Conservation (phyloP, 1,140 invertebrate genomes). For the Armadillidium nasatum region DNA sequence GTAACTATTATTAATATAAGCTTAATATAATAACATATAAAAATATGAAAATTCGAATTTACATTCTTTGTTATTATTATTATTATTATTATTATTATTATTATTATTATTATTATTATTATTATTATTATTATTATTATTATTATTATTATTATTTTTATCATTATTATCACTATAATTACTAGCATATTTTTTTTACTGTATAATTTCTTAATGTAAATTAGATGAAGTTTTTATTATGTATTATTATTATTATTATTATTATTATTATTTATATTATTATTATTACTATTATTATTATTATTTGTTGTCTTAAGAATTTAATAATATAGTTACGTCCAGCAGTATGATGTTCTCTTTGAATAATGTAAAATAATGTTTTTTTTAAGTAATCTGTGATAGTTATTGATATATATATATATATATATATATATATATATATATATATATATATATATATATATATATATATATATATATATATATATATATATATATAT, state of each 20-base stretch:
- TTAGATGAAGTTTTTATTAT: not conserved
- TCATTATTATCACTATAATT: too few species aligned
- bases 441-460: not conserved
- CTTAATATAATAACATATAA: not conserved
- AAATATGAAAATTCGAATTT: too few species aligned
- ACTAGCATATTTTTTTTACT: too few species aligned
- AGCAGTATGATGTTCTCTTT: not conserved
- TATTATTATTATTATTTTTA: too few species aligned
- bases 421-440: not conserved
- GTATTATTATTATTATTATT: not conserved
- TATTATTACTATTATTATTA: not conserved
- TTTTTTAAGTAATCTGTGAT: not conserved
- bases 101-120: too few species aligned
- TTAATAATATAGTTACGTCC: not conserved
- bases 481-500: slow-evolving; percentile 6
- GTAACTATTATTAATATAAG: not conserved
- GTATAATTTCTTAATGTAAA: too few species aligned
- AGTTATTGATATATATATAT: too few species aligned
- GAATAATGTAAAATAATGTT: not conserved
- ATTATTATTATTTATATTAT: not conserved
- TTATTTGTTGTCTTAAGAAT: not conserved
- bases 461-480: slow-evolving; percentile 6
- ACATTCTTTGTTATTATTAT: too few species aligned
- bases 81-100: too few species aligned
- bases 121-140: too few species aligned